Conservation (phyloP, 1,140 invertebrate species). For the Octopus sinensis region DNA sequence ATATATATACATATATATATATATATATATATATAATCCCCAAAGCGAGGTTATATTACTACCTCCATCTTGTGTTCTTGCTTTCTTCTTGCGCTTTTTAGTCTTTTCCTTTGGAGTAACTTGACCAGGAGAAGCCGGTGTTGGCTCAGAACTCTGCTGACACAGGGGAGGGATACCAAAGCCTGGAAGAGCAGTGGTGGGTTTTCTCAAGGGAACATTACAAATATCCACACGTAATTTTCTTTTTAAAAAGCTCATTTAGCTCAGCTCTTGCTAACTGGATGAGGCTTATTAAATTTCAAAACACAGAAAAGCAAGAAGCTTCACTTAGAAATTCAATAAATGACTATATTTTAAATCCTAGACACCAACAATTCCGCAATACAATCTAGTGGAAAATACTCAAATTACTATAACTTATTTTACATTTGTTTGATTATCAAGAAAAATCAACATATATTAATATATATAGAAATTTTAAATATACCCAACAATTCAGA, state of each 20-base stretch:
- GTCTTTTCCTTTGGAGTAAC: constrained; percentile 39
- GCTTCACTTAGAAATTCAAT: too few relatives aligned
- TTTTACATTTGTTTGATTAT: too few relatives aligned
- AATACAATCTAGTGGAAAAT: too few relatives aligned
- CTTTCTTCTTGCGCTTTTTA: constrained; percentile 51
- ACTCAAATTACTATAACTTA: too few relatives aligned
- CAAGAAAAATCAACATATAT: too few relatives aligned
- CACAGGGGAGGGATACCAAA: constrained; percentile 34
- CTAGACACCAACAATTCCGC: too few relatives aligned
- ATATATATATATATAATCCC: neutral
- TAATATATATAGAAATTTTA: too few relatives aligned
- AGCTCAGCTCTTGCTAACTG: constrained; percentile 8
- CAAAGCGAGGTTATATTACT: constrained; percentile 21
- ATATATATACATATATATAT: neutral
- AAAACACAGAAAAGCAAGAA: too few relatives aligned
- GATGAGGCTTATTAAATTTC: neutral
- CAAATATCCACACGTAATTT: constrained; percentile 13
- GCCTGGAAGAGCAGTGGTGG: constrained; percentile 39
- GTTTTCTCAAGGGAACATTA: constrained; percentile 15
- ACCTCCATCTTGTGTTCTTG: constrained; percentile 41
- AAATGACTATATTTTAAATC: too few relatives aligned
- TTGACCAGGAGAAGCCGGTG: constrained; percentile 27
- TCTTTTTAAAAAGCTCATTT: constrained; percentile 3
- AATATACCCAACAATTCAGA: too few relatives aligned
- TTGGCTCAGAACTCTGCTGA: constrained; percentile 19